Evolutionary conservation across 2,797 vertebrate species (phyloP).

Genomic region (Chaenodraco wilsoni): DNA sequence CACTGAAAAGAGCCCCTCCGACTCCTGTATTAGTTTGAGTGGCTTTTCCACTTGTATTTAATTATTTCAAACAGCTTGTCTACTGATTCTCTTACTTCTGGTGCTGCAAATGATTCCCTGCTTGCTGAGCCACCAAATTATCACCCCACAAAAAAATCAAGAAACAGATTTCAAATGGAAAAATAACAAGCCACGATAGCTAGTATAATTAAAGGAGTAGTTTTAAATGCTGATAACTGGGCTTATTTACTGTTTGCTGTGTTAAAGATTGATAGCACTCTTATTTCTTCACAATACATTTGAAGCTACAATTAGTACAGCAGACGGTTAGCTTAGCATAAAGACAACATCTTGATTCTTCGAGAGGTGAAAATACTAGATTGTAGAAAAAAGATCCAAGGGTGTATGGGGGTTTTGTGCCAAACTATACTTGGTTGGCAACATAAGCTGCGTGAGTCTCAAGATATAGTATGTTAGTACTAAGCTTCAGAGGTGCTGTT

Average conservation of each 20-base stretch:
- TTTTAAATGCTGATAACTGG: not conserved
- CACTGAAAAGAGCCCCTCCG: conserved; percentile 43
- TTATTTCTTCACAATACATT: not conserved
- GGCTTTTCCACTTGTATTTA: conserved; percentile 49
- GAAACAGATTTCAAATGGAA: not conserved
- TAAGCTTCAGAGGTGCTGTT: not conserved
- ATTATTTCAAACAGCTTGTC: conserved; percentile 51
- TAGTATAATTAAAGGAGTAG: not conserved
- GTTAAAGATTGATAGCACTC: not conserved
- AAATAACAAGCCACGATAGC: not conserved
- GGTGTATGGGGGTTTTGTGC: not conserved
- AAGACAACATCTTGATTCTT: not conserved
- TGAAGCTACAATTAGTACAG: not conserved
- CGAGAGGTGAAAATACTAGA: not conserved
- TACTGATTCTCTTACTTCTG: conserved; percentile 40
- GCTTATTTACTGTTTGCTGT: not conserved
- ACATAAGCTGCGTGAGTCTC: not conserved
- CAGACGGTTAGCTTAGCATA: not conserved
- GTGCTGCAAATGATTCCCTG: conserved; percentile 60
- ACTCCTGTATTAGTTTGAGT: conserved; percentile 34
- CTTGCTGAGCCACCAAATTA: conserved; percentile 46
- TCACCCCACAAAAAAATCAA: not conserved
- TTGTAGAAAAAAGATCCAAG: not conserved
- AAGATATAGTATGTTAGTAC: not conserved
- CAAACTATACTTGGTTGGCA: not conserved